phyloP scores from a whole-genome alignment of 2,113 vertebrate genomes.

The Orthonyx spaldingii region DNA sequence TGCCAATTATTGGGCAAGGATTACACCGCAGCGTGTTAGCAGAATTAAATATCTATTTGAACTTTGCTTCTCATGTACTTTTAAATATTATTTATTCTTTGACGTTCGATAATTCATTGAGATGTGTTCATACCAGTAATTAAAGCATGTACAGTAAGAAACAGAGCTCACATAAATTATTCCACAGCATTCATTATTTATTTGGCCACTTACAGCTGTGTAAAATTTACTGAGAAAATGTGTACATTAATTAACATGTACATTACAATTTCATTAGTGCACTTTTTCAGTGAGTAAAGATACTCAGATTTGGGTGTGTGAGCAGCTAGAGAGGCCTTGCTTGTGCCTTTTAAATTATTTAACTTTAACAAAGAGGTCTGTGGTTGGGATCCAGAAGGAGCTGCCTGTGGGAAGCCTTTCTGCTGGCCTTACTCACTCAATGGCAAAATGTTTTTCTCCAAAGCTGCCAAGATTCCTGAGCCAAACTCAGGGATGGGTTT shows the following conservation, averaged over 20 bases:
- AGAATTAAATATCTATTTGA: slow-evolving; percentile 31
- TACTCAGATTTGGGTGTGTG: not conserved
- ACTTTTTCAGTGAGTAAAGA: not conserved
- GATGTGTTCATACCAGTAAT: slow-evolving; percentile 19
- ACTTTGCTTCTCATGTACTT: slow-evolving; percentile 10
- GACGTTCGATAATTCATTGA: slow-evolving; percentile 50
- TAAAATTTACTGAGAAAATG: slow-evolving; percentile 47
- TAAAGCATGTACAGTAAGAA: slow-evolving; percentile 48
- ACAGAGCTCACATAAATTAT: slow-evolving; percentile 36
- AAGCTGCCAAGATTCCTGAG: not conserved
- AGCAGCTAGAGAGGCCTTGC: not conserved
- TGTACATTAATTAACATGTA: slow-evolving; percentile 10
- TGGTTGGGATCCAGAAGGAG: not conserved
- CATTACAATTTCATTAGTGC: slow-evolving; percentile 32
- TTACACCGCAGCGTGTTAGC: not conserved
- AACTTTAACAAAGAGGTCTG: not conserved
- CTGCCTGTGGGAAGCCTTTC: not conserved
- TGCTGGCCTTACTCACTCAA: not conserved
- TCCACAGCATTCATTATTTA: slow-evolving; percentile 52
- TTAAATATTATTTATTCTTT: slow-evolving; percentile 59
- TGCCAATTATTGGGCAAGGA: not conserved
- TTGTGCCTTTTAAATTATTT: not conserved
- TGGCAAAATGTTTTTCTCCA: not conserved
- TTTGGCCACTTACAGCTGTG: slow-evolving; percentile 39
- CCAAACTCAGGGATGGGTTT: accelerated